Base-by-base conservation (phyloP, 2,797 vertebrate genomes). In the Ammospiza maritima region DNA sequence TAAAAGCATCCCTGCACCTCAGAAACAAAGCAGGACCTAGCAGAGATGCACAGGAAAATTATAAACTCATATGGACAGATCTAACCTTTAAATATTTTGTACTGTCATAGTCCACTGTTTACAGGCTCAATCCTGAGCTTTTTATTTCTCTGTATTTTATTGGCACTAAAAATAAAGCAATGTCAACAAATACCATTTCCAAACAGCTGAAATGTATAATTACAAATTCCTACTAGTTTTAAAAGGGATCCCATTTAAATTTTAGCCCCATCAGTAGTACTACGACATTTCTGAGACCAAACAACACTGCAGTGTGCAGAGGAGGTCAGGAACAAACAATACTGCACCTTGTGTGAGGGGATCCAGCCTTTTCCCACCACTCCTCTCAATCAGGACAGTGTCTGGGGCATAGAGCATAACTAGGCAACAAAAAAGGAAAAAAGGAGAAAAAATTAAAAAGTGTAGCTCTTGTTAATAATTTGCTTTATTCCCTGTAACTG, bases 321-420 rank as follows among this genome's bases (percentile, higher is more conserved):
- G 29, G 38, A 83, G 36, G n/a, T 70, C 13, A 84, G 44, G 12
- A 85, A 45, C 12, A 70, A 78, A 85, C 17, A 57, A 57, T 44
- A 81, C 65, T n/a, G 20, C 97, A 99, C 99, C 98, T 98, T 98
- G 98, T 5, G 98, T 99, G 29, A 96, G 27, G 6, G 97, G 96
- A 93, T 99, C 99, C 1, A 99, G 82, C 94, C 98, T 97, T 92
- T 98, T 99, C 27, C 99, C 99, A 57, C 90, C 79, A 71, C 96
- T 98, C 92, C 99, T 98, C 96, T 99, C 98, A 40, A 98, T 96
- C 96, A 99, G 93, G 64, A 99, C 98, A 0, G 96, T 97, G 79
- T 99, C 98, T 9, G 98, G 97, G 62, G 99, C 98, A 30, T 98
- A 98, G 48, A 99, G 96, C 83, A 99, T 83, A 65, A 99, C 99